Evolutionary conservation across 2,888 invertebrate genomes (phyloP).

Genomic region (Tetramorium bicarinatum): DNA sequence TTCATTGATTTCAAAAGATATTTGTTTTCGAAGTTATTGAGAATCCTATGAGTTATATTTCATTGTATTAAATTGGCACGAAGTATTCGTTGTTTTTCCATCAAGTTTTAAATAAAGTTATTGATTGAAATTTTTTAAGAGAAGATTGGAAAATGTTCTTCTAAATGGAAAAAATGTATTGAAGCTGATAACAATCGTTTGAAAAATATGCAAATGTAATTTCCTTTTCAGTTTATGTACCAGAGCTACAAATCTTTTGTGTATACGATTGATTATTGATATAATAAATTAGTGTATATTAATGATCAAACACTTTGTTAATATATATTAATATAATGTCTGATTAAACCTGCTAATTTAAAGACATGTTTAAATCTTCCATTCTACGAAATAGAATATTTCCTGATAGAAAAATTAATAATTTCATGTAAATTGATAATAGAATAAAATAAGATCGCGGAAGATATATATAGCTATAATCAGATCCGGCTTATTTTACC

Average conservation of each 20-base stretch:
- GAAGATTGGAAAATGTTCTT: neutral
- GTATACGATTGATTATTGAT: neutral
- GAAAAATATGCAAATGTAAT: neutral
- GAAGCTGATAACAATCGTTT: neutral
- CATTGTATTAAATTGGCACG: neutral
- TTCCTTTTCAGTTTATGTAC: neutral
- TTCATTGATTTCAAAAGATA: neutral
- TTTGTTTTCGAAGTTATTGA: neutral
- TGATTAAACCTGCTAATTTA: neutral
- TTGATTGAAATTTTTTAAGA: neutral
- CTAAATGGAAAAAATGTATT: neutral
- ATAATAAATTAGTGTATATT: neutral
- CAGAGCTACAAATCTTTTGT: neutral
- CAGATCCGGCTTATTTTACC: neutral
- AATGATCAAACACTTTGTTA: neutral
- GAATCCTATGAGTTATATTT: neutral
- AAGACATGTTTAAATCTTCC: neutral
- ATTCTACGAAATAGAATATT: neutral
- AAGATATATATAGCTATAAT: neutral
- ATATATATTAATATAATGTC: neutral
- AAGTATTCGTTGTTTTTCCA: neutral
- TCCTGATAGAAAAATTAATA: neutral
- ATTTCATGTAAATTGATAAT: neutral
- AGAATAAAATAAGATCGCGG: neutral
- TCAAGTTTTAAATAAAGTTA: neutral